These are phyloP conservation scores for Festucalex cinctus DNA, from an alignment of 2,113 vertebrate genomes.

Conservation along the genomic window DNA sequence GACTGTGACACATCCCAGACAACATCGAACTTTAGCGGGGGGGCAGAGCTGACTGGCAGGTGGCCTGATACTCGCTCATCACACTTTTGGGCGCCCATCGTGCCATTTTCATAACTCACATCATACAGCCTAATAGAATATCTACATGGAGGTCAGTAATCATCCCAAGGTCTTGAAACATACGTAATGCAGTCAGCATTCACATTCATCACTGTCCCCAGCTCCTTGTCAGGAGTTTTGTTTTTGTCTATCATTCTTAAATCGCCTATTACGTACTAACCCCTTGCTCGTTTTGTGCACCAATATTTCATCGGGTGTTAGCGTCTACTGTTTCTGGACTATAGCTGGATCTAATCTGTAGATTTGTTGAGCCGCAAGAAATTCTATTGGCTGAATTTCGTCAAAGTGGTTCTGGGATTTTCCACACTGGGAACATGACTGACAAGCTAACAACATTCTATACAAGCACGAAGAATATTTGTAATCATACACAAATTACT, in stretches of 20 bases:
- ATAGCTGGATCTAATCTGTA: conserved; percentile 45
- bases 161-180: conserved; percentile 30
- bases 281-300: conserved; percentile 23
- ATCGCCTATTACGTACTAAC: conserved; percentile 12
- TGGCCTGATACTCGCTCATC: conserved; percentile 11
- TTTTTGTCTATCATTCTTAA: conserved; percentile 11
- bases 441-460: conserved; percentile 41
- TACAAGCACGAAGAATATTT: conserved; percentile 23
- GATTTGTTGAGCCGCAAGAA: conserved; percentile 33
- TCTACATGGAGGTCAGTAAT: conserved; percentile 42
- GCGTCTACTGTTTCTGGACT: conserved; percentile 53
- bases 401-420: conserved; percentile 44
- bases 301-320: conserved; percentile 39
- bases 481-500: conserved; percentile 20
- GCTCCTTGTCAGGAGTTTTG: conserved; percentile 5
- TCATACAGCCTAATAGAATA: conserved; percentile 34
- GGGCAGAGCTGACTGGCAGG: conserved; percentile 36
- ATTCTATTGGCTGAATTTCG: conserved; percentile 44
- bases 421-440: conserved; percentile 49
- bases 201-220: conserved; percentile 18
- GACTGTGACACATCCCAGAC: conserved; percentile 40
- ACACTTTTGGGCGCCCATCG: conserved; percentile 13
- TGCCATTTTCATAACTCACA: conserved; percentile 25
- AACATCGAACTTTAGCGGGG: conserved; percentile 37
- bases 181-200: conserved; percentile 10